Evolutionary conservation across 2,797 vertebrate genomes (phyloP).

Genomic region (Darevskia nairensis): DNA sequence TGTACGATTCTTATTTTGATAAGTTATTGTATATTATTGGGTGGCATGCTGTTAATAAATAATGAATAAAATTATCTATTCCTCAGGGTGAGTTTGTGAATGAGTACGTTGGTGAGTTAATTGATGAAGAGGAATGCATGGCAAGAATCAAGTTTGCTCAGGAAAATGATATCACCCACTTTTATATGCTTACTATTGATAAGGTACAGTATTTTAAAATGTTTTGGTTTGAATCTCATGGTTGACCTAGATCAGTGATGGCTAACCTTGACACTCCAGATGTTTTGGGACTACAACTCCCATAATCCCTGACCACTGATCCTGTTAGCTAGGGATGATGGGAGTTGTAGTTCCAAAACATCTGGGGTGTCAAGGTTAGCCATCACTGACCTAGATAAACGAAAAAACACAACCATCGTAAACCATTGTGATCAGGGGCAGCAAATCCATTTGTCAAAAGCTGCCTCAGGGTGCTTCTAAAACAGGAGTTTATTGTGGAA

Average conservation of each 20-base stretch:
- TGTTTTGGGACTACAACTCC: too few species aligned
- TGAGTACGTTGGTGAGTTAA: conserved; percentile 96
- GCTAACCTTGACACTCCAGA: too few species aligned
- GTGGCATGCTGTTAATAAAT: background rate
- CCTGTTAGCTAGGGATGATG: too few species aligned
- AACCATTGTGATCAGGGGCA: too few species aligned
- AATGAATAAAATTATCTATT: background rate
- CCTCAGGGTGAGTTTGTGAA: conserved; percentile 96
- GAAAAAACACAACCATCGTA: background rate
- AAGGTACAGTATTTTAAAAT: conserved; percentile 82
- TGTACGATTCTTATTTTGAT: background rate
- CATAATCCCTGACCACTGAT: too few species aligned
- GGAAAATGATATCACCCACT: conserved; percentile 95
- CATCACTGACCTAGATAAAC: background rate
- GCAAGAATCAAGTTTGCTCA: conserved; percentile 93
- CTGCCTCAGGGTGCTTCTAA: background rate
- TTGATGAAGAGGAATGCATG: conserved; percentile 96
- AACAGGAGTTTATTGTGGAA: too few species aligned
- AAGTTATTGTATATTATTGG: background rate
- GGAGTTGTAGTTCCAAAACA: too few species aligned
- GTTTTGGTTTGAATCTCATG: background rate
- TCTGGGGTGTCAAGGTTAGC: too few species aligned
- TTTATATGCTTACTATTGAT: conserved; percentile 99
- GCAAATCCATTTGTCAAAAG: too few species aligned
- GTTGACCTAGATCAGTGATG: background rate